phyloP scores from a whole-genome alignment of 2,113 vertebrate species.

The Butastur rufipennis region DNA sequence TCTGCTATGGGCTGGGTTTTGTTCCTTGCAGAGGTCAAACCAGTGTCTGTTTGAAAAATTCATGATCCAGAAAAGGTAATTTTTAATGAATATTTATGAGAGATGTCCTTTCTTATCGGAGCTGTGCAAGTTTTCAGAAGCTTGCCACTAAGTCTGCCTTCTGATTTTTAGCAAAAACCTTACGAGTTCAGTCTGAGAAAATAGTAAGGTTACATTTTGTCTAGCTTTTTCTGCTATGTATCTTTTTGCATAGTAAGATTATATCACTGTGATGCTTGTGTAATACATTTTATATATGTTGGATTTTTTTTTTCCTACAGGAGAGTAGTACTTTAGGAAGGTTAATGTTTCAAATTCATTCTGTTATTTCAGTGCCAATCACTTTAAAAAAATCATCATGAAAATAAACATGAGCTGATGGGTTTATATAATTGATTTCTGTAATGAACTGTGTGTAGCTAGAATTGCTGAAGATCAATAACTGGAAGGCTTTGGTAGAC shows the following conservation, averaged over 20 bases:
- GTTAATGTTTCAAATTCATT: not conserved
- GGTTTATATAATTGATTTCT: not conserved
- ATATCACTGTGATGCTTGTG: not conserved
- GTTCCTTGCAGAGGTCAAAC: conserved; percentile 76
- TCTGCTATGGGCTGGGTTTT: conserved; percentile 55
- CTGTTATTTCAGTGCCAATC: not conserved
- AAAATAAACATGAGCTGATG: not conserved
- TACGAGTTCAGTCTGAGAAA: conserved; percentile 35
- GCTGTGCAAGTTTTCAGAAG: conserved; percentile 74
- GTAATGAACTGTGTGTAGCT: not conserved
- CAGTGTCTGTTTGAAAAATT: conserved; percentile 79
- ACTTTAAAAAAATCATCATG: not conserved
- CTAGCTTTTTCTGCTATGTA: conserved; percentile 11
- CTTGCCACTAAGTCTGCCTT: conserved; percentile 70
- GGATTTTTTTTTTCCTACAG: not conserved
- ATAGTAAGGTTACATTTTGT: conserved; percentile 42
- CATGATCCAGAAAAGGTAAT: conserved; percentile 82
- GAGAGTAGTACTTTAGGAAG: not conserved
- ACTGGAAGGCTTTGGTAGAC: not conserved
- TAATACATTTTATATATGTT: not conserved
- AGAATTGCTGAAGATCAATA: not conserved
- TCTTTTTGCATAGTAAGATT: conserved; percentile 5
- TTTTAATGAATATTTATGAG: conserved; percentile 86
- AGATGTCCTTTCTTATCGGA: conserved; percentile 77
- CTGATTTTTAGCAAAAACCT: conserved; percentile 64